A percentile compares a stretch with the other conserved stretches of the same genome.
Conservation (phyloP, 2,797 vertebrate species). For the Odontamblyopus rebecca region DNA sequence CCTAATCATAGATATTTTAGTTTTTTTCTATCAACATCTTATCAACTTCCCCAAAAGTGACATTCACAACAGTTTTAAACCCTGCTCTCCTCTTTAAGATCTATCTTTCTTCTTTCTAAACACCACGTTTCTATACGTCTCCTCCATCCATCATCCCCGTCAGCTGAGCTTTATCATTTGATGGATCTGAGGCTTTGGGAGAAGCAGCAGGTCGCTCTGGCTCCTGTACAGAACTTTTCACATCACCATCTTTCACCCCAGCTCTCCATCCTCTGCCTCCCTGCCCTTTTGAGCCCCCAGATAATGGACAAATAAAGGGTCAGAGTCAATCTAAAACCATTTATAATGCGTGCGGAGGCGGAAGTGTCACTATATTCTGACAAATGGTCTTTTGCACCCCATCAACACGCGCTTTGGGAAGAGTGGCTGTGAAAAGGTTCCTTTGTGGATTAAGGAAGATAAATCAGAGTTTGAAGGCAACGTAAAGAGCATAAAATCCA, state of each 20-base stretch:
- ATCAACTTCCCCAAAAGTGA: background rate
- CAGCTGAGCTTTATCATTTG: background rate
- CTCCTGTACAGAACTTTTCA: slow-evolving; percentile 12
- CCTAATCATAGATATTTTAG: too few relatives aligned
- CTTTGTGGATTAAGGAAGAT: slow-evolving; percentile 4
- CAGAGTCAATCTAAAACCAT: background rate
- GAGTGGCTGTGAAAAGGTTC: slow-evolving; percentile 4
- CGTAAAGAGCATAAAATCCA: background rate
- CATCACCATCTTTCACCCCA: background rate
- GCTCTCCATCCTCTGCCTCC: background rate
- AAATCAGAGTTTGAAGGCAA: slow-evolving; percentile 8
- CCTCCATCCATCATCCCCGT: background rate
- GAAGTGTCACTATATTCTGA: slow-evolving; percentile 11
- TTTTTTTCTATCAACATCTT: background rate
- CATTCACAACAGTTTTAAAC: background rate
- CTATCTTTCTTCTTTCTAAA: background rate
- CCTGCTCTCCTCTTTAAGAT: background rate
- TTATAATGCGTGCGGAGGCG: slow-evolving; percentile 1
- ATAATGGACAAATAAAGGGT: slow-evolving; percentile 14
- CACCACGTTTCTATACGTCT: slow-evolving; percentile 5
- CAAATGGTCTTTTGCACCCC: slow-evolving; percentile 4
- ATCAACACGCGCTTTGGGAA: slow-evolving; percentile 5
- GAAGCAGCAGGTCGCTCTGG: slow-evolving; percentile 10
- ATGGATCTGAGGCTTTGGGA: slow-evolving; percentile 5
- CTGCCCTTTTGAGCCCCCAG: background rate